phyloP scores from a whole-genome alignment of 2,113 vertebrate genomes.

The Cromileptes altivelis region DNA sequence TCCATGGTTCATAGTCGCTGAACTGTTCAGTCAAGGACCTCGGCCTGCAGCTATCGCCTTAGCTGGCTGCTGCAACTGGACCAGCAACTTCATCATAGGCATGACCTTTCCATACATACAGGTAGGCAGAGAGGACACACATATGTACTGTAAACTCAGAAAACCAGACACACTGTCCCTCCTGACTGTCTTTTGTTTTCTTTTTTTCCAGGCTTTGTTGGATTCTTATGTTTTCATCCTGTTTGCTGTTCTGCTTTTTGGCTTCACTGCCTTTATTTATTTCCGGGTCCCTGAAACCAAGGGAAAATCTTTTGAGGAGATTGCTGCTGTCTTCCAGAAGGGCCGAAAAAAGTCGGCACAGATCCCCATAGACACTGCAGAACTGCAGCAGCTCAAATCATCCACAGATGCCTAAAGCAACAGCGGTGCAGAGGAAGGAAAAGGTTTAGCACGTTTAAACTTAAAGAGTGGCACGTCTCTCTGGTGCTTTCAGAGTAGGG shows the following conservation, averaged over 20 bases:
- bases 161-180: neutral
- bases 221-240: conserved; percentile 90
- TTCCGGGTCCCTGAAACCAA: conserved; percentile 95
- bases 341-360: conserved; percentile 50
- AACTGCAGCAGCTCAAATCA: conserved; percentile 89
- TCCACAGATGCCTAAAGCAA: conserved; percentile 82
- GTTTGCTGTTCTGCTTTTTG: conserved; percentile 89
- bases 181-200: neutral
- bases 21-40: conserved; percentile 98
- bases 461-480: no score
- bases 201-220: conserved; percentile 82
- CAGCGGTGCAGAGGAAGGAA: neutral
- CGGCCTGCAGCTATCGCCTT: conserved; percentile 93
- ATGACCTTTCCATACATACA: conserved; percentile 94
- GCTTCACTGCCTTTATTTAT: conserved; percentile 89
- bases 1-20: conserved; percentile 97
- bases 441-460: no score
- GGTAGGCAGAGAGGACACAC: conserved; percentile 77
- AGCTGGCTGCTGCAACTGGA: conserved; percentile 95
- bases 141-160: neutral
- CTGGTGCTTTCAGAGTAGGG: no score
- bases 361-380: conserved; percentile 67
- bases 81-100: conserved; percentile 94
- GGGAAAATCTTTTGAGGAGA: conserved; percentile 95
- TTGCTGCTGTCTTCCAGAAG: conserved; percentile 88